A percentile compares a stretch with the other conserved stretches of the same genome.
Evolutionary conservation across 2,113 vertebrate genomes (phyloP).

Genomic region (Brachypodius melanocephalos): DNA sequence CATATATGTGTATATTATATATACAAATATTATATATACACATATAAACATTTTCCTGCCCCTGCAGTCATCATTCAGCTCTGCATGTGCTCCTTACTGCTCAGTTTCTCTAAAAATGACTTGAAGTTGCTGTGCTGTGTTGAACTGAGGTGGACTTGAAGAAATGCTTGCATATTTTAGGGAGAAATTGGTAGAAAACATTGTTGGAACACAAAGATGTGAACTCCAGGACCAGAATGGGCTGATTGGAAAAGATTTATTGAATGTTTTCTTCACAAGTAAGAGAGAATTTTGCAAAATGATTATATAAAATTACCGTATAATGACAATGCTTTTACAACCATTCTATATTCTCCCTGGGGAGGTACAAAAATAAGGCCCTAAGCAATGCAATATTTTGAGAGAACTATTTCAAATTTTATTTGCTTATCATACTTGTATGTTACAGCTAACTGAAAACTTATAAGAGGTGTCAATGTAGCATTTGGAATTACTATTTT

Average conservation of each 20-base stretch:
- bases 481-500: neutral
- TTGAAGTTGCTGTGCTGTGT: neutral
- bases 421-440: neutral
- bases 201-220: neutral
- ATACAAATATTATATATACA: neutral
- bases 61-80: neutral
- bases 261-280: neutral
- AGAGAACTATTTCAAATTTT: neutral
- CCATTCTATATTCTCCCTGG: fast-evolving
- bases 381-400: neutral
- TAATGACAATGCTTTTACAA: neutral
- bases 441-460: neutral
- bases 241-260: neutral
- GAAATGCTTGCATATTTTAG: neutral
- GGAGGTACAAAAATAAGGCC: neutral
- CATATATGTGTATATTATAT: no score
- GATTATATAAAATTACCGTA: neutral
- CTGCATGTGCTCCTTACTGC: neutral
- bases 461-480: neutral
- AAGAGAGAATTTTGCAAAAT: neutral
- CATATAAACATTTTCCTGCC: neutral
- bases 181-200: neutral
- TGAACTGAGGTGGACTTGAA: neutral
- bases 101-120: neutral
- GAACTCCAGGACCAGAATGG: neutral